A percentile compares a stretch with the other conserved stretches of the same genome.
Evolutionary conservation across 2,888 invertebrate species (phyloP).

Genomic region (Rhagium mordax): DNA sequence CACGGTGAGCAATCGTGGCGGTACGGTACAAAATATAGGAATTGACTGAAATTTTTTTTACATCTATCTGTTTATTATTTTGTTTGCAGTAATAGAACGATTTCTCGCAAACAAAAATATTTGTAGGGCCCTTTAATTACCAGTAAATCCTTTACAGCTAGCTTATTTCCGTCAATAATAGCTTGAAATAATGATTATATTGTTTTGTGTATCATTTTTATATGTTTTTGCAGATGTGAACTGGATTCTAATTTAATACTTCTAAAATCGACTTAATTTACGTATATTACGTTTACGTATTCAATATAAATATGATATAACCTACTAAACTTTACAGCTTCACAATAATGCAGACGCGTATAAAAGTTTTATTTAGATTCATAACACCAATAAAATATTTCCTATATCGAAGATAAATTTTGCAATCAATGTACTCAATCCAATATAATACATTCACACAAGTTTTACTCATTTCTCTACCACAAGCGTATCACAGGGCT

Average conservation of each 20-base stretch:
- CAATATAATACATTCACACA: neutral
- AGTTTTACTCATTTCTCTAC: neutral
- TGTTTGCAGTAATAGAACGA: no score
- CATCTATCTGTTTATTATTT: no score
- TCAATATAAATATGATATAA: neutral
- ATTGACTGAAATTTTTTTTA: no score
- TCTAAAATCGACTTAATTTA: neutral
- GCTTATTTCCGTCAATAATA: no score
- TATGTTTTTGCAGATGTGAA: neutral
- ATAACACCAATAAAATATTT: neutral
- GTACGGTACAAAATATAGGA: no score
- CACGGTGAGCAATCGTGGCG: no score
- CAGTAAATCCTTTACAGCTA: no score
- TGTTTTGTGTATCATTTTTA: no score
- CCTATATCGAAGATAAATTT: neutral
- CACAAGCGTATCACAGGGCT: neutral
- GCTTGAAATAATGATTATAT: no score
- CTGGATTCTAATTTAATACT: neutral
- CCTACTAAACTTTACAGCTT: neutral
- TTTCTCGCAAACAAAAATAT: no score
- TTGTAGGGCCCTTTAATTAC: no score
- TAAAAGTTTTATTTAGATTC: neutral
- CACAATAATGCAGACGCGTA: neutral
- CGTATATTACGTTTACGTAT: neutral
- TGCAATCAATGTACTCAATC: neutral